Conservation (phyloP, 2,888 invertebrate genomes). For the Drymonia ruficornis region DNA sequence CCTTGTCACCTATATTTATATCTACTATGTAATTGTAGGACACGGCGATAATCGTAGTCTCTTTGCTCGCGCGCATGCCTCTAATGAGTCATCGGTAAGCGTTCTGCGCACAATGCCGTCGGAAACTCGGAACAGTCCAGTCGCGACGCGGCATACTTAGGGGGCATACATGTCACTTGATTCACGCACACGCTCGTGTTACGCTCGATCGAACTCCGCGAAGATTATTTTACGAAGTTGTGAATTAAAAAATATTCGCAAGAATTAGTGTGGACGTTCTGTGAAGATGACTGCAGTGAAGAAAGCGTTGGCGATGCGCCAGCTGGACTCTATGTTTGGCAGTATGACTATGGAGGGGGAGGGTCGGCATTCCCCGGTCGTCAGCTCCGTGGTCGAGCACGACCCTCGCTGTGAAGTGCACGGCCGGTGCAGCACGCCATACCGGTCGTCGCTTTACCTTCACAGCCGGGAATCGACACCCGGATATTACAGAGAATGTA, state of each 20-base stretch:
- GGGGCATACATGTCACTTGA: conserved; percentile 78
- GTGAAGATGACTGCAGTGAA: conserved; percentile 81
- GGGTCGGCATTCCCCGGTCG: conserved; percentile 71
- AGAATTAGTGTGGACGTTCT: conserved; percentile 39
- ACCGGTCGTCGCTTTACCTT: conserved; percentile 75
- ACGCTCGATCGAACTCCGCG: conserved; percentile 49
- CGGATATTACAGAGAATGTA: conserved; percentile 84
- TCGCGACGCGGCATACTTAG: conserved; percentile 80
- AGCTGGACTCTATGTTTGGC: conserved; percentile 89
- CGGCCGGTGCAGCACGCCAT: conserved; percentile 80
- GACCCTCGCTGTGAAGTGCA: conserved; percentile 89
- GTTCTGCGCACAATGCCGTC: conserved; percentile 79
- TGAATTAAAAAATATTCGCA: conserved; percentile 51
- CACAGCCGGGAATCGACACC: conserved; percentile 81
- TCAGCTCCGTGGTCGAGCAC: conserved; percentile 83
- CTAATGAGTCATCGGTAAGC: conserved; percentile 75
- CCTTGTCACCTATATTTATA: conserved; percentile 74
- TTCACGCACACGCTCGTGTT: conserved; percentile 53
- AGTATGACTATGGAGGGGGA: conserved; percentile 86
- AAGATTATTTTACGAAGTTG: conserved; percentile 43
- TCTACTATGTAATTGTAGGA: conserved; percentile 71
- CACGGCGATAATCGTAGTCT: conserved; percentile 70
- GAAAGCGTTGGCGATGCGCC: conserved; percentile 88
- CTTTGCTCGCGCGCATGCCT: conserved; percentile 76
- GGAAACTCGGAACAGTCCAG: conserved; percentile 73